Percentiles rank a stretch among this genome's conserved stretches.
Evolutionary conservation across 1,140 invertebrate genomes (phyloP).

Genomic region (Papilio machaon): DNA sequence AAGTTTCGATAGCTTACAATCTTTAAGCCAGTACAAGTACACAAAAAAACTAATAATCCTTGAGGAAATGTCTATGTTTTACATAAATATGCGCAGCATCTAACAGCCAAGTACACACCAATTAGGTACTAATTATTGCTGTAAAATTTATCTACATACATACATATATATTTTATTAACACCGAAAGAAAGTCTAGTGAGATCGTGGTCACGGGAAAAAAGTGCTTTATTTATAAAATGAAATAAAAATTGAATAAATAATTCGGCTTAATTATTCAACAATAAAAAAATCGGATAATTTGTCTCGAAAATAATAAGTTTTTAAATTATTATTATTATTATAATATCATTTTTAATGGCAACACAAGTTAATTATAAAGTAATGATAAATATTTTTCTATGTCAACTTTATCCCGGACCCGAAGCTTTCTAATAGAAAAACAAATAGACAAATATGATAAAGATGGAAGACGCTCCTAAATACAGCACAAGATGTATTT

Average conservation of each 20-base stretch:
- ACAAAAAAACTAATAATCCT: slow-evolving; percentile 57
- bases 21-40: slow-evolving; percentile 37
- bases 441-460: slow-evolving; percentile 63
- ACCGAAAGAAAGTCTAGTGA: slow-evolving; percentile 77
- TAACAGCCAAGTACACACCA: slow-evolving; percentile 74
- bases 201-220: slow-evolving; percentile 52
- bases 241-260: background rate
- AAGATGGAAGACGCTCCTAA: slow-evolving; percentile 80
- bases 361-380: background rate
- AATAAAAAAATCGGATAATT: too few species aligned
- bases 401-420: slow-evolving; percentile 51
- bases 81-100: slow-evolving; percentile 76
- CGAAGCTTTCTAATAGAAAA: slow-evolving; percentile 67
- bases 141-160: slow-evolving; percentile 76
- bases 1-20: slow-evolving; percentile 25
- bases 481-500: slow-evolving; percentile 79
- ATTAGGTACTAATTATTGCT: slow-evolving; percentile 80
- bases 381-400: slow-evolving; percentile 26
- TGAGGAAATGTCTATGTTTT: slow-evolving; percentile 73
- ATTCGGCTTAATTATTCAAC: background rate
- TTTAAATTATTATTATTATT: too few species aligned
- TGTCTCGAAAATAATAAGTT: too few species aligned
- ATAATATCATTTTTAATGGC: too few species aligned
- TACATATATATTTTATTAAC: slow-evolving; percentile 67
- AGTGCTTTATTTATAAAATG: slow-evolving; percentile 24